Percentiles rank a stretch among this genome's conserved stretches.
These are phyloP conservation scores for Menidia menidia DNA, from an alignment of 2,797 vertebrate species.

Conservation along the genomic window DNA sequence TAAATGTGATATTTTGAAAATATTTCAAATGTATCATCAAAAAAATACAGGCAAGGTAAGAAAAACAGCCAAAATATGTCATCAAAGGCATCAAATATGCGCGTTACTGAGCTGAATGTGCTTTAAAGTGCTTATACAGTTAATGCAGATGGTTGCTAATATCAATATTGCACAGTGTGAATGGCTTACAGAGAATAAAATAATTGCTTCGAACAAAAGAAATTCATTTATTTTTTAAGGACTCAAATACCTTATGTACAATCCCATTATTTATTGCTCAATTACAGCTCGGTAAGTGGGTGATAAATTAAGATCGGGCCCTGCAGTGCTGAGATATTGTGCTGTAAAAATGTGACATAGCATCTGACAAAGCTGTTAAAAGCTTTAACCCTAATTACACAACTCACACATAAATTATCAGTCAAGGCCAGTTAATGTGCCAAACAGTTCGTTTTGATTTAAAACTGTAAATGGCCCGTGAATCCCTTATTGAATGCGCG, in stretches of 20 bases:
- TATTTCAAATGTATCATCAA: too few species aligned
- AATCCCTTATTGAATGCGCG: not conserved
- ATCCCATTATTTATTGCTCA: conserved; percentile 36
- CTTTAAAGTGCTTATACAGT: too few species aligned
- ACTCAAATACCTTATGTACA: conserved; percentile 24
- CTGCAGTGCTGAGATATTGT: conserved; percentile 40
- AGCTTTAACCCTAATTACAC: conserved; percentile 53
- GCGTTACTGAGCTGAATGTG: too few species aligned
- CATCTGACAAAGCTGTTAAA: conserved; percentile 51
- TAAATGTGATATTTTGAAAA: too few species aligned
- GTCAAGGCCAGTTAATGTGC: conserved; percentile 31
- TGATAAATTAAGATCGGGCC: conserved; percentile 46
- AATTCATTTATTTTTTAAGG: not conserved
- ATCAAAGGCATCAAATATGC: too few species aligned
- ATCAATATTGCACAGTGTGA: too few species aligned
- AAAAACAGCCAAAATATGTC: too few species aligned
- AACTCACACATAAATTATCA: conserved; percentile 38
- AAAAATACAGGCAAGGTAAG: too few species aligned
- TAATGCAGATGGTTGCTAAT: too few species aligned
- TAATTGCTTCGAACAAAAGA: conserved; percentile 6
- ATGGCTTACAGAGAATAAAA: too few species aligned
- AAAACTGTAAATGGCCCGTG: conserved; percentile 6
- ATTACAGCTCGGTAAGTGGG: conserved; percentile 40
- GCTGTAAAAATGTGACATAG: conserved; percentile 56
- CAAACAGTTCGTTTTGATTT: conserved; percentile 24